Conservation (phyloP, 2,797 vertebrate genomes). For the Dipus sagitta region DNA sequence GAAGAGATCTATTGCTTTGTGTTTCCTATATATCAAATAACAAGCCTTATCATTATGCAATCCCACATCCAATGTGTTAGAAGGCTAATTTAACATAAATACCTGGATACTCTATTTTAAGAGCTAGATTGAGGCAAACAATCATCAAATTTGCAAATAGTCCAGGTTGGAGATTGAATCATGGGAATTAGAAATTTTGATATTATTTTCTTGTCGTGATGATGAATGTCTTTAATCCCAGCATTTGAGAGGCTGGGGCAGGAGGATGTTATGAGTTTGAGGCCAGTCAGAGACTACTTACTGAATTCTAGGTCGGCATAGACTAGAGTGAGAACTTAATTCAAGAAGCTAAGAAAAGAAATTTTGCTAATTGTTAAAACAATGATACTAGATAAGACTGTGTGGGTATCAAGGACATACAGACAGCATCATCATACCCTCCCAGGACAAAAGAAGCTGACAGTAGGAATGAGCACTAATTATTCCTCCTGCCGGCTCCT, state of each 20-base stretch:
- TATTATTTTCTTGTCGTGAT: background rate
- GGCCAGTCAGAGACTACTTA: no score
- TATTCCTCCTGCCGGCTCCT: background rate
- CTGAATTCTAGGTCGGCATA: no score
- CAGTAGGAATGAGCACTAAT: background rate
- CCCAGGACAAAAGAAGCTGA: background rate
- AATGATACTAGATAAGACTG: background rate
- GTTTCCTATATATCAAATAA: background rate
- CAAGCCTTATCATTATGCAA: background rate
- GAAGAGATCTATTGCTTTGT: no score
- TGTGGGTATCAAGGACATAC: rapidly evolving
- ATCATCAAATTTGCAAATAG: background rate
- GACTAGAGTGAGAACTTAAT: no score
- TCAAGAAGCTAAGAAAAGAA: no score
- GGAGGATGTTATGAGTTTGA: no score
- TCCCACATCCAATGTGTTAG: background rate
- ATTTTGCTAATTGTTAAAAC: background rate
- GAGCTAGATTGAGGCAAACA: background rate
- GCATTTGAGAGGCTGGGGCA: no score
- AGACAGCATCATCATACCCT: background rate
- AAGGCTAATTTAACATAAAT: background rate
- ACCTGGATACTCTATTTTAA: background rate
- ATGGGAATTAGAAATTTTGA: background rate
- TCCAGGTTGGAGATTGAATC: background rate
- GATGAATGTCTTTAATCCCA: no score